Percentiles rank a stretch among this genome's conserved stretches.
These are phyloP conservation scores for Sitobion miscanthi DNA, from an alignment of 1,140 invertebrate genomes.

Conservation along the genomic window DNA sequence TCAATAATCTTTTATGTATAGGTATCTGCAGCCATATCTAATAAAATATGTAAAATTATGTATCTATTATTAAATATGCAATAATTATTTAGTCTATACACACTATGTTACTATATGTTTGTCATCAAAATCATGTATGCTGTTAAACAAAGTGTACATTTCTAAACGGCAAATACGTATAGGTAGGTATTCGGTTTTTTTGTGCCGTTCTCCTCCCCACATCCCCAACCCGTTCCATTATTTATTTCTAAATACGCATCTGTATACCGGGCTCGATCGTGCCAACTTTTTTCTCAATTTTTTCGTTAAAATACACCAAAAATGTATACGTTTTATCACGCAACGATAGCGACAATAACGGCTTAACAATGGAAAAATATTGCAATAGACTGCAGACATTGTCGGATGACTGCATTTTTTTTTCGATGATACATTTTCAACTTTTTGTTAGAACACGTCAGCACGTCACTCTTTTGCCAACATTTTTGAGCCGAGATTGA, in stretches of 20 bases:
- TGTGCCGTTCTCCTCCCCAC: neutral
- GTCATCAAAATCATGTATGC: neutral
- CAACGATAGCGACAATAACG: neutral
- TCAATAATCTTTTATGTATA: neutral
- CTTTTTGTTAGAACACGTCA: neutral
- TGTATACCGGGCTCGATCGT: neutral
- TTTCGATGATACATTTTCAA: neutral
- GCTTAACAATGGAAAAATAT: neutral
- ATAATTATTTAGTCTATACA: too few species aligned
- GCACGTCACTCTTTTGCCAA: neutral
- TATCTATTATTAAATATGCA: neutral
- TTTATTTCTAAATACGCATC: neutral
- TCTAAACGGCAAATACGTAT: neutral
- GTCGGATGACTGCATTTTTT: neutral
- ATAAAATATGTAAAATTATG: neutral
- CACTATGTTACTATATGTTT: too few species aligned
- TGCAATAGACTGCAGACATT: neutral
- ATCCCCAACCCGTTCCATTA: neutral
- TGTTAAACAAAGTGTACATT: neutral
- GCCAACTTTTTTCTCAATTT: neutral
- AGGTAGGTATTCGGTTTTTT: neutral
- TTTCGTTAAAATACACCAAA: neutral
- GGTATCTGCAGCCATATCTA: neutral
- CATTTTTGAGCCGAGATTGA: neutral
- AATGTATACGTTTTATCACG: neutral